phyloP scores from a whole-genome alignment of 2,113 vertebrate species.

The Cephalopholis sonnerati region DNA sequence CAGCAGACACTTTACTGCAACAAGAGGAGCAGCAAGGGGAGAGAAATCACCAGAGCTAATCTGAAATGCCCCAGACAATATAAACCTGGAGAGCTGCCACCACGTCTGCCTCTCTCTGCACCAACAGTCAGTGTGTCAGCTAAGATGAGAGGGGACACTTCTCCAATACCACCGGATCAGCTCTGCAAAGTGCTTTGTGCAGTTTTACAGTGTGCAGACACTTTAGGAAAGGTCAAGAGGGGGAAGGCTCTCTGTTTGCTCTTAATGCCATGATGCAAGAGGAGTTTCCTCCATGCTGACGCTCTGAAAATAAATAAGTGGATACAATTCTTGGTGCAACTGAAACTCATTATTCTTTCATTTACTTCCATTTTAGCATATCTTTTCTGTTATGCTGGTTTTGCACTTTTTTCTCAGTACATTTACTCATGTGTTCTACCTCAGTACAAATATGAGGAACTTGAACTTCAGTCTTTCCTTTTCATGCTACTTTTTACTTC shows the following conservation, averaged over 20 bases:
- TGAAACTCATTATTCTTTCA: no score
- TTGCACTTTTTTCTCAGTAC: no score
- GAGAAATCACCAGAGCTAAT: conserved; percentile 27
- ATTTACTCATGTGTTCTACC: no score
- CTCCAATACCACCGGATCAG: conserved; percentile 68
- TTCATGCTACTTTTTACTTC: no score
- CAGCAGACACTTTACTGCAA: conserved; percentile 9
- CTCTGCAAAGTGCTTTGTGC: conserved; percentile 35
- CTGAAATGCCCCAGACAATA: conserved; percentile 36
- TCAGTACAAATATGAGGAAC: no score
- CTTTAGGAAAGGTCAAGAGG: conserved; percentile 44
- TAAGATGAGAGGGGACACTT: conserved; percentile 23
- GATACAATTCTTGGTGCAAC: no score
- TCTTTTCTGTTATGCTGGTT: no score
- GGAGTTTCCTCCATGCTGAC: no score
- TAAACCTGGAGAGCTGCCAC: conserved; percentile 40
- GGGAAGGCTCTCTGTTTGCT: background rate
- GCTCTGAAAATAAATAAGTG: no score
- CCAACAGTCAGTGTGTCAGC: conserved; percentile 42
- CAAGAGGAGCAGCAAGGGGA: background rate
- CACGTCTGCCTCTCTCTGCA: conserved; percentile 31
- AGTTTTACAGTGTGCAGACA: conserved; percentile 19
- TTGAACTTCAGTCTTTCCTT: no score
- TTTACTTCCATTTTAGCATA: no score
- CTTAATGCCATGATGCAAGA: background rate